These are phyloP conservation scores for Merodon equestris DNA, from an alignment of 2,888 invertebrate genomes.

Conservation along the genomic window DNA sequence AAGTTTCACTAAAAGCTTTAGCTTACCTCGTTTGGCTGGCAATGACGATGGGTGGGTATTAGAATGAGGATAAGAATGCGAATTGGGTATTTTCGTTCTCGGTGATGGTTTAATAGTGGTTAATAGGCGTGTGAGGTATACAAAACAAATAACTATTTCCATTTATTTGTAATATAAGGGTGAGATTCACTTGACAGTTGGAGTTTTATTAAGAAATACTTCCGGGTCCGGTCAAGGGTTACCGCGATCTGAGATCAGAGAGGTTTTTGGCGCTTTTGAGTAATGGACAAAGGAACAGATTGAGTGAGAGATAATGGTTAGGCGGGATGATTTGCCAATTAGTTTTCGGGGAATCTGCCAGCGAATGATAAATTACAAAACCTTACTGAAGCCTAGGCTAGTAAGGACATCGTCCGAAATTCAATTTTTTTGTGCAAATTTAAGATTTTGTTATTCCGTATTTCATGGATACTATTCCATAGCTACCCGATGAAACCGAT, in stretches of 20 bases:
- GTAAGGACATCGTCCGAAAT: too few relatives aligned
- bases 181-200: conserved; percentile 13
- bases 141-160: not conserved
- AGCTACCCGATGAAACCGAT: too few relatives aligned
- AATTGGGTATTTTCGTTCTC: conserved; percentile 3
- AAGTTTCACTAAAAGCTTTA: conserved; percentile 43
- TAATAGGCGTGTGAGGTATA: conserved; percentile 31
- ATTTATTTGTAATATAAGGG: not conserved
- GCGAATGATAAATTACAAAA: too few relatives aligned
- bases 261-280: not conserved
- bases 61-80: too few relatives aligned
- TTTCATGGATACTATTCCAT: too few relatives aligned
- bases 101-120: conserved; percentile 40
- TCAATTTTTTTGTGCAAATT: too few relatives aligned
- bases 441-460: too few relatives aligned
- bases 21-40: not conserved
- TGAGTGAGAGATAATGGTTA: too few relatives aligned
- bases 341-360: too few relatives aligned
- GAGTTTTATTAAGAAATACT: conserved; percentile 19
- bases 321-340: too few relatives aligned
- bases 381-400: too few relatives aligned
- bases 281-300: too few relatives aligned
- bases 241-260: not conserved
- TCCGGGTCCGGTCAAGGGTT: conserved; percentile 11
- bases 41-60: not conserved